These are phyloP conservation scores for Nanger granti DNA, from an alignment of 2,113 vertebrate genomes.

Conservation along the genomic window DNA sequence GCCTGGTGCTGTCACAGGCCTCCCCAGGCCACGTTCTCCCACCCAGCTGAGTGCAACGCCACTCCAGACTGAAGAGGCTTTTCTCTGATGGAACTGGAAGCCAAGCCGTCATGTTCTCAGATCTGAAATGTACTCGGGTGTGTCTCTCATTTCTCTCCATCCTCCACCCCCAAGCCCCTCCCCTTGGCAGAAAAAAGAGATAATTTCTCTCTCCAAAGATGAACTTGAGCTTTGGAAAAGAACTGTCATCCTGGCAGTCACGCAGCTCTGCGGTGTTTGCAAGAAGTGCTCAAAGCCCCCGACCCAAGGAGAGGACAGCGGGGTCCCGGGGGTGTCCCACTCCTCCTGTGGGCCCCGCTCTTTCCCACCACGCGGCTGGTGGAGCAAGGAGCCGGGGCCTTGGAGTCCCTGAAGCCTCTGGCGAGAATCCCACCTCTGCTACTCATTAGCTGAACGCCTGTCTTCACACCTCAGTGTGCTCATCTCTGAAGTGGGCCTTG, in stretches of 20 bases:
- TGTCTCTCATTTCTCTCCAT: background rate
- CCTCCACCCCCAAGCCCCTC: background rate
- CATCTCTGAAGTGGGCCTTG: background rate
- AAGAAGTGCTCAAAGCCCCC: rapidly evolving
- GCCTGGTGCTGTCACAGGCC: background rate
- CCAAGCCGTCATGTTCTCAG: background rate
- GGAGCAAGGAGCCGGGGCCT: background rate
- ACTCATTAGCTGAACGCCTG: rapidly evolving
- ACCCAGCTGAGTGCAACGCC: rapidly evolving
- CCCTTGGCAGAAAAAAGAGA: background rate
- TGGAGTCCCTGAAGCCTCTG: rapidly evolving
- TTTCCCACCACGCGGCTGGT: rapidly evolving
- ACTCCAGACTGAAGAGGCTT: conserved; percentile 38
- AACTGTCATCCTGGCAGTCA: background rate
- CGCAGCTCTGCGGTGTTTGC: background rate
- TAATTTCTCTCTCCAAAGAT: background rate
- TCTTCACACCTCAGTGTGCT: background rate
- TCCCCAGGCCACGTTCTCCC: background rate
- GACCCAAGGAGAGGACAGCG: rapidly evolving
- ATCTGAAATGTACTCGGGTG: background rate
- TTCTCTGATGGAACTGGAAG: conserved; percentile 31
- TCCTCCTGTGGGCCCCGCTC: rapidly evolving
- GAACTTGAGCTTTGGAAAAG: background rate
- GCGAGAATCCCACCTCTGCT: background rate
- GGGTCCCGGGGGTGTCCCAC: background rate